Base-by-base conservation (phyloP, 2,797 vertebrate species). In the Dendrocincla tyrannina region DNA sequence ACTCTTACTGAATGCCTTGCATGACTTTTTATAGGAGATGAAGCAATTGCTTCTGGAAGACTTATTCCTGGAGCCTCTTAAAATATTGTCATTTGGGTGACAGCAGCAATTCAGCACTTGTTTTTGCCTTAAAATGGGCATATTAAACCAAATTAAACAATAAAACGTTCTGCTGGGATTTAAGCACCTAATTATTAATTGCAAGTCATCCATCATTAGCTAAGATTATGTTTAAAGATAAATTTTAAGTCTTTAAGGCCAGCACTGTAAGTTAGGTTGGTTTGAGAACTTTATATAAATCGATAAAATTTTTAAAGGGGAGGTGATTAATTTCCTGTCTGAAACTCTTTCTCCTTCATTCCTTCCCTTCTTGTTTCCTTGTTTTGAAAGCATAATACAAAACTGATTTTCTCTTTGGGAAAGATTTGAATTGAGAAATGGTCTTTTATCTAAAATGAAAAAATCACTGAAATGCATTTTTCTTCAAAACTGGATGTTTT, bases 1-100 rank as follows among this genome's bases (percentile, higher is more conserved):
- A 69, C 59, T 72, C 67, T 76, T 64, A 30, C 52, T 83, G 79
- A 41, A 79, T 82, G 82, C 76, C 30, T 66, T 85, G 59, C 66
- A 33, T 15, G 35, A 44, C 88, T 93, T 91, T 91, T 92, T 95
- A 91, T 90, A 95, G 95, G 84, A 92, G 82, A 84, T 92, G 87
- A 93, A 94, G 89, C 91, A 89, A 72, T 92, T 93, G 41, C 85
- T 91, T 83, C 62, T 88, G 62, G 79, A 94, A 80, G 79, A 77
- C 41, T 93, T 92, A 81, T 93, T 95, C 73, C 85, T 75, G 55
- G 66, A 66, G 46, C 70, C 76, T 84, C 67, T 88, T 94, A 69
- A 96, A 93, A 78, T 66, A 67, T 39, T 94, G 89, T 75, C 35
- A 37, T 91, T 90, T 86, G 76, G 94, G 82, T 83, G 78, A 89